Percentiles rank a stretch among this genome's conserved stretches.
These are phyloP conservation scores for Philypnodon macrostomus DNA, from an alignment of 2,797 vertebrate species.

Conservation along the genomic window DNA sequence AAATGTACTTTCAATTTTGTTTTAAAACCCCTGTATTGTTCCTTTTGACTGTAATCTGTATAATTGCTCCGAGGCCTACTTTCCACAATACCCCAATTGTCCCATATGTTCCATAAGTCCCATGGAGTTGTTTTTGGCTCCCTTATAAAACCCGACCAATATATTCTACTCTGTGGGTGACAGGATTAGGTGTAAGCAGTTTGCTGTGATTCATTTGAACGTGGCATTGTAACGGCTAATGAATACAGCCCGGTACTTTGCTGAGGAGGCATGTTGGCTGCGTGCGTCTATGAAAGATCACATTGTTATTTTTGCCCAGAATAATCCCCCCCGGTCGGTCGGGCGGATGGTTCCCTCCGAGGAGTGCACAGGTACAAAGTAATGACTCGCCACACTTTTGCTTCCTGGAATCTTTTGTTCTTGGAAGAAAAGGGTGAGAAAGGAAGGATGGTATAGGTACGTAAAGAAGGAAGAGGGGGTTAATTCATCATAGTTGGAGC, in stretches of 20 bases:
- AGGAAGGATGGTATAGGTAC: constrained; percentile 11
- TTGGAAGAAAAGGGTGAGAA: constrained; percentile 9
- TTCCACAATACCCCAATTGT: not conserved
- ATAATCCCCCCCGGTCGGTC: constrained; percentile 56
- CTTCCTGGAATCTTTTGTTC: constrained; percentile 52
- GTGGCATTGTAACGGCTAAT: constrained; percentile 59
- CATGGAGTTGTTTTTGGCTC: constrained; percentile 30
- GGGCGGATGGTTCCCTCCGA: constrained; percentile 30
- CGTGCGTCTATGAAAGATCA: constrained; percentile 55
- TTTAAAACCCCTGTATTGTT: not conserved
- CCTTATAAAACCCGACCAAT: constrained; percentile 24
- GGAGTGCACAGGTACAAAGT: constrained; percentile 49
- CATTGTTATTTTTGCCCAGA: constrained; percentile 55
- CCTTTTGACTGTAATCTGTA: not conserved
- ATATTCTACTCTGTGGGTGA: constrained; percentile 53
- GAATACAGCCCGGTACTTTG: constrained; percentile 56
- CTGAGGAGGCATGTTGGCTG: constrained; percentile 53
- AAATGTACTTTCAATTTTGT: not conserved
- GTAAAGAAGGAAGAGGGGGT: constrained; percentile 26
- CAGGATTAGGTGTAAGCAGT: constrained; percentile 65
- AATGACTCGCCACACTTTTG: constrained; percentile 41
- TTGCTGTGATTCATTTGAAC: constrained; percentile 67
- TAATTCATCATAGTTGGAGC: too few species aligned
- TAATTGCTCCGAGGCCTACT: constrained; percentile 6
- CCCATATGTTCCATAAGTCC: constrained; percentile 12